Percentiles rank a stretch among this genome's conserved stretches.
Evolutionary conservation across 1,140 invertebrate species (phyloP).

Genomic region (Heliconius hermathena): DNA sequence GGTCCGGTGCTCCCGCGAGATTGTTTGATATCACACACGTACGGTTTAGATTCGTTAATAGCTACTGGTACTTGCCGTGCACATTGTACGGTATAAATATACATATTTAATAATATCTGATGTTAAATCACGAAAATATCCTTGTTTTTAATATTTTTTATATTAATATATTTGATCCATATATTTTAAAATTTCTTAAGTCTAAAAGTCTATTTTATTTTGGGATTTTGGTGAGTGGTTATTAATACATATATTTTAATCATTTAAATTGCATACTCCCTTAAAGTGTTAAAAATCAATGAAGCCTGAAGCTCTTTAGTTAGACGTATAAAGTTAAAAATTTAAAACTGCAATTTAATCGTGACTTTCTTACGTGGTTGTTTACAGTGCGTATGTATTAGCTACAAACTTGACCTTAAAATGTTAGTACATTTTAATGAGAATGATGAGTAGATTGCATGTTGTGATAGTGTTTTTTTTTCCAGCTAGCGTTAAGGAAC

Average conservation of each 20-base stretch:
- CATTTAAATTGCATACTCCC: too few relatives aligned
- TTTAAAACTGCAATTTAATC: background rate
- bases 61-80: conserved; percentile 18
- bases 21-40: conserved; percentile 22
- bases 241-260: too few relatives aligned
- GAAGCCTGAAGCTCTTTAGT: background rate
- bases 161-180: too few relatives aligned
- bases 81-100: background rate
- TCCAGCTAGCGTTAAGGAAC: conserved; percentile 36
- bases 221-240: background rate
- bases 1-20: conserved; percentile 60
- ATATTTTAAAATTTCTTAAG: too few relatives aligned
- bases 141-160: too few relatives aligned
- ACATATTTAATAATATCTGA: background rate
- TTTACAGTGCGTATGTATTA: conserved; percentile 19
- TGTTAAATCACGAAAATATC: too few relatives aligned
- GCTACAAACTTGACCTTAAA: conserved; percentile 33
- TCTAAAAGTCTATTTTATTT: background rate
- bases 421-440: conserved; percentile 57
- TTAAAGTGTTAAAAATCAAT: background rate
- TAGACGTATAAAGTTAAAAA: background rate
- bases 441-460: conserved; percentile 53
- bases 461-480: conserved; percentile 36
- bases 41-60: conserved; percentile 36
- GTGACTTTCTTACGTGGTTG: conserved; percentile 18